These are phyloP conservation scores for Tyria jacobaeae DNA, from an alignment of 2,888 invertebrate species.

Conservation along the genomic window DNA sequence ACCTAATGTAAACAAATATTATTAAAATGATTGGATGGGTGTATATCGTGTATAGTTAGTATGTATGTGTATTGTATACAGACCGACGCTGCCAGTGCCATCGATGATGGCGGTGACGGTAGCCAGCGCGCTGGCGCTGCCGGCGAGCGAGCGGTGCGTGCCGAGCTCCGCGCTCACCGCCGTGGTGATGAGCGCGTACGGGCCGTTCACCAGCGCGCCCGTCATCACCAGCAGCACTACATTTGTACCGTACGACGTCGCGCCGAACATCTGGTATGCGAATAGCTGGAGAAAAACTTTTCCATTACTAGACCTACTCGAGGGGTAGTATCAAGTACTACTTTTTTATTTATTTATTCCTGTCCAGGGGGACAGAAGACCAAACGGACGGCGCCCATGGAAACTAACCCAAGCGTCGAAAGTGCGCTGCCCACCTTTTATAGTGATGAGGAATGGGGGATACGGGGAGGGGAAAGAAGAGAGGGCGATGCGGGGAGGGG, in stretches of 20 bases:
- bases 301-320: background rate
- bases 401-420: too few species aligned
- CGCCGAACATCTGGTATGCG: constrained; percentile 91
- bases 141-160: constrained; percentile 93
- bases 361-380: too few species aligned
- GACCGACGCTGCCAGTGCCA: constrained; percentile 96
- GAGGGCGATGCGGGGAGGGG: too few species aligned
- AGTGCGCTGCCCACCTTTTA: too few species aligned
- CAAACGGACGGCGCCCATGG: too few species aligned
- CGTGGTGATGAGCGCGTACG: constrained; percentile 98
- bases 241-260: constrained; percentile 87
- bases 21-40: too few species aligned
- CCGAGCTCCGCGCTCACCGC: constrained; percentile 98
- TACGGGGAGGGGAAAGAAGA: too few species aligned
- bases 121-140: constrained; percentile 95
- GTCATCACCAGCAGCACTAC: constrained; percentile 90
- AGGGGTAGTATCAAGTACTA: background rate
- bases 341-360: too few species aligned
- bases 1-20: too few species aligned
- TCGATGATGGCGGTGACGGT: constrained; percentile 99
- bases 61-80: background rate
- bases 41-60: too few species aligned
- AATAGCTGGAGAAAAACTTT: constrained; percentile 89
- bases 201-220: constrained; percentile 97
- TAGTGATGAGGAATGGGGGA: too few species aligned